Conservation (phyloP, 2,888 invertebrate genomes). For the Steinernema hermaphroditum region DNA sequence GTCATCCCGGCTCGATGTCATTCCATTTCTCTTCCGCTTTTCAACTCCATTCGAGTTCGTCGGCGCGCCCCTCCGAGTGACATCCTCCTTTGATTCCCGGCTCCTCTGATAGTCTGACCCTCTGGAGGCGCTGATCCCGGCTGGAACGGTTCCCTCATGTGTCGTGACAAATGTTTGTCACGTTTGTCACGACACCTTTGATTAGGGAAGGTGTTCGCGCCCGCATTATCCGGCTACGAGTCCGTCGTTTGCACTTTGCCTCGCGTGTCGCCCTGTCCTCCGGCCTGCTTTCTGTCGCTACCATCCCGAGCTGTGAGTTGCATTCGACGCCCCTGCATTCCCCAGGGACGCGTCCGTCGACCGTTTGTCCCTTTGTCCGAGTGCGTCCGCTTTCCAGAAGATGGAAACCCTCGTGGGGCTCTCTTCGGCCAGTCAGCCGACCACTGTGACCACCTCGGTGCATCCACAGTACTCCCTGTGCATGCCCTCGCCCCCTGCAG, state of each 20-base stretch:
- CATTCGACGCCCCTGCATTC: no score
- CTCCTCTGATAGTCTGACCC: no score
- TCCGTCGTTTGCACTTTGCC: no score
- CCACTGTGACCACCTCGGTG: neutral
- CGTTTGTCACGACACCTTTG: conserved; percentile 14
- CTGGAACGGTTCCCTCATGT: no score
- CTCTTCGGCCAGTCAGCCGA: neutral
- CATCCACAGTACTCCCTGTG: conserved; percentile 15
- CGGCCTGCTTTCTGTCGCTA: no score
- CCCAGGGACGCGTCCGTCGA: no score
- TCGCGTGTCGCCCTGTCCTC: no score
- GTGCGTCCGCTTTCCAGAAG: neutral
- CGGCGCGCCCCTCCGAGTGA: neutral
- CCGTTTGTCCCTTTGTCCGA: no score
- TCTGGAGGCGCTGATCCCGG: no score
- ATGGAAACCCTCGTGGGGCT: neutral
- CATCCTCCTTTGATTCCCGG: neutral
- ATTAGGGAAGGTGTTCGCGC: conserved; percentile 22
- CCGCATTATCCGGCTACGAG: no score
- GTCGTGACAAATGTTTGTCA: no score
- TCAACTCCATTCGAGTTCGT: conserved; percentile 7
- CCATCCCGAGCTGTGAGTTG: no score
- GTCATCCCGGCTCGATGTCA: conserved; percentile 8
- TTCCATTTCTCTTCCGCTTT: conserved; percentile 22
- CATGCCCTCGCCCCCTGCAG: conserved; percentile 7